A percentile compares a stretch with the other conserved stretches of the same genome.
Conservation (phyloP, 2,888 invertebrate genomes). For the Myathropa florea region DNA sequence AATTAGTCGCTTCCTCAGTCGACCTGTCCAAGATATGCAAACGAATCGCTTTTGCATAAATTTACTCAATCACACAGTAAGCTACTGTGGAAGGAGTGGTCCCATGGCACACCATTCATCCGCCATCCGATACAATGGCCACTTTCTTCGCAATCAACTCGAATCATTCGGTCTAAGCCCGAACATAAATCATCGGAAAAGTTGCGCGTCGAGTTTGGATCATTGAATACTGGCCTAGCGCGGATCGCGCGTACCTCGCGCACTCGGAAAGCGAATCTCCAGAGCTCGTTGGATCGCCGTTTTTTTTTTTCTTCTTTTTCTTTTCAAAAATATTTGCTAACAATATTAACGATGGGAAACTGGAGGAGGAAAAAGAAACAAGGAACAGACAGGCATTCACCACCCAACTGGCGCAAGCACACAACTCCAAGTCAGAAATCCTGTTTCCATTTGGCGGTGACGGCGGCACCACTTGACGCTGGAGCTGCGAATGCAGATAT, state of each 20-base stretch:
- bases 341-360: background rate
- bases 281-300: too few species aligned
- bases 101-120: conserved; percentile 31
- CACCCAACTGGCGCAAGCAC: background rate
- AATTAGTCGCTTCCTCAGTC: conserved; percentile 34
- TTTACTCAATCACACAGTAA: background rate
- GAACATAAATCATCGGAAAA: conserved; percentile 48
- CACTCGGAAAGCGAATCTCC: too few species aligned
- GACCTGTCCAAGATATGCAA: conserved; percentile 34
- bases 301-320: too few species aligned
- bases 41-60: conserved; percentile 51
- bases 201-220: background rate
- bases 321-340: background rate
- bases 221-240: background rate
- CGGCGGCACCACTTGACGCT: background rate
- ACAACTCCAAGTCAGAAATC: background rate
- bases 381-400: background rate
- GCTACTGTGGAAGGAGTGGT: background rate
- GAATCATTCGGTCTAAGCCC: conserved; percentile 14
- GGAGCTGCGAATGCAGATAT: background rate
- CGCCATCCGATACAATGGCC: conserved; percentile 47
- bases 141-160: conserved; percentile 64
- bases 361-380: background rate
- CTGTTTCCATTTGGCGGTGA: background rate
- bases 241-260: too few species aligned